These are phyloP conservation scores for Taeniopygia guttata DNA, from an alignment of 2,797 vertebrate genomes.

Conservation along the genomic window DNA sequence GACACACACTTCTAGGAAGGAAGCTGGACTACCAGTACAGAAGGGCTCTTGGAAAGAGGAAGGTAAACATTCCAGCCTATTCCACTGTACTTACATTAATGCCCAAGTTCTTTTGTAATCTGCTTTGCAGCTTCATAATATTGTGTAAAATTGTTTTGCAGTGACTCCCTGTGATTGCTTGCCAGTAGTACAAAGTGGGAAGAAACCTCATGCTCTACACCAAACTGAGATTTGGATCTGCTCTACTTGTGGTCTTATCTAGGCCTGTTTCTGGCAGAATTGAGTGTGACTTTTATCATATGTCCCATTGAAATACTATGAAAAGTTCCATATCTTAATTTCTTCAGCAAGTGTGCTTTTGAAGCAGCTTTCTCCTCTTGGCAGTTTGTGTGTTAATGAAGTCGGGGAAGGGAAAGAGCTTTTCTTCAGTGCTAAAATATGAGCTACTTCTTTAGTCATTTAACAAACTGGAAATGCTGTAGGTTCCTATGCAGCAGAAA, in stretches of 20 bases:
- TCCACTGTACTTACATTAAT: not conserved
- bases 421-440: not conserved
- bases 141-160: not conserved
- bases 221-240: conserved; percentile 38
- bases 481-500: not conserved
- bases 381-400: conserved; percentile 58
- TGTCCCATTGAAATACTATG: conserved; percentile 69
- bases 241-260: conserved; percentile 57
- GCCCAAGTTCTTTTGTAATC: not conserved
- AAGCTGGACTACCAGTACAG: not conserved
- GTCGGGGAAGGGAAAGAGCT: not conserved
- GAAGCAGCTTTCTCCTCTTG: conserved; percentile 52
- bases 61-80: not conserved
- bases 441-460: not conserved
- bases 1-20: not conserved
- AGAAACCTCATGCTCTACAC: conserved; percentile 45
- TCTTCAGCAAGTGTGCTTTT: conserved; percentile 65
- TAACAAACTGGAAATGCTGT: not conserved
- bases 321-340: conserved; percentile 68
- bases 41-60: not conserved
- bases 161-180: conserved; percentile 43
- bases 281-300: conserved; percentile 65
- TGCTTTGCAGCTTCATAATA: not conserved
- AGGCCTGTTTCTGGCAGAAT: conserved; percentile 65
- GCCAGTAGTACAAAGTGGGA: conserved; percentile 26